Conservation (phyloP, 2,113 vertebrate species). For the Austrofundulus limnaeus region DNA sequence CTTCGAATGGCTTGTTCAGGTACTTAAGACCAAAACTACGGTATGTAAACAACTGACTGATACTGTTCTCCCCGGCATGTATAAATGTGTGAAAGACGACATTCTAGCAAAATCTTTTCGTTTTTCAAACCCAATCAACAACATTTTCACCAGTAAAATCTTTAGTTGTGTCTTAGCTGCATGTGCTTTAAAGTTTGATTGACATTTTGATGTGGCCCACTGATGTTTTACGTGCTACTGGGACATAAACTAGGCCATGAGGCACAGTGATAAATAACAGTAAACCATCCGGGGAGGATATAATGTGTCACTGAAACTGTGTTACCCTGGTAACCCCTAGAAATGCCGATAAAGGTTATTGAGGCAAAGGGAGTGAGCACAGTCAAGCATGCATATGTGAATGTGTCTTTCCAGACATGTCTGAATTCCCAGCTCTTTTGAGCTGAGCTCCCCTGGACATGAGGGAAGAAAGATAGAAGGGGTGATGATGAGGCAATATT, state of each 20-base stretch:
- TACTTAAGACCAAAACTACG: too few species aligned
- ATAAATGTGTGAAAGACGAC: too few species aligned
- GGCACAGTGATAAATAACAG: conserved; percentile 36
- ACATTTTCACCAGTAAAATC: too few species aligned
- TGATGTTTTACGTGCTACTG: conserved; percentile 16
- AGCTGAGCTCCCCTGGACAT: conserved; percentile 15
- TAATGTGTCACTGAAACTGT: conserved; percentile 24
- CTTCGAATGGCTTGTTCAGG: too few species aligned
- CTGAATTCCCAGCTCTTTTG: conserved; percentile 9
- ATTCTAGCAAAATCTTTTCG: too few species aligned
- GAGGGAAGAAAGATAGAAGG: conserved; percentile 2
- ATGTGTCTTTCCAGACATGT: conserved; percentile 15
- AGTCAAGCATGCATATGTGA: conserved; percentile 25
- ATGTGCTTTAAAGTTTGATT: background rate
- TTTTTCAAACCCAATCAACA: too few species aligned
- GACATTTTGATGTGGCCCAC: background rate
- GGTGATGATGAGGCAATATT: conserved; percentile 18
- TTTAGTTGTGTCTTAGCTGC: background rate
- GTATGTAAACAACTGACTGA: too few species aligned
- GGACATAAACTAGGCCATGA: conserved; percentile 2
- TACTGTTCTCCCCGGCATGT: too few species aligned
- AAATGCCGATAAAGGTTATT: conserved; percentile 48
- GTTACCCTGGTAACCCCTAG: conserved; percentile 41
- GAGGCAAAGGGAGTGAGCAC: conserved; percentile 6
- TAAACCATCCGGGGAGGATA: conserved; percentile 1